These are phyloP conservation scores for Leptobrachium leishanense DNA, from an alignment of 2,113 vertebrate species.

Conservation along the genomic window DNA sequence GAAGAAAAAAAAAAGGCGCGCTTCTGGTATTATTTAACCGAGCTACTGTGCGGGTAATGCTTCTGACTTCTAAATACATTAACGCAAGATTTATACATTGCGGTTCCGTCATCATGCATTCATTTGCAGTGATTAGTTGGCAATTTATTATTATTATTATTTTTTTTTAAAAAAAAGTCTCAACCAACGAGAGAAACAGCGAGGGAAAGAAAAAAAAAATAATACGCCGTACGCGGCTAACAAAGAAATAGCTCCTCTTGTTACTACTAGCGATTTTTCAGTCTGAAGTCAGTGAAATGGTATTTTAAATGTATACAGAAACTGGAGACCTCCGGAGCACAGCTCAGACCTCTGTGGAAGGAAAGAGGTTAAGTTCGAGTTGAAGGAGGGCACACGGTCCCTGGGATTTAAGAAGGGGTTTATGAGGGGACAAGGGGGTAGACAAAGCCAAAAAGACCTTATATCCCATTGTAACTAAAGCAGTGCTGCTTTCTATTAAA, in stretches of 20 bases:
- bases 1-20: conserved; percentile 1
- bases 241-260: conserved; percentile 7
- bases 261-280: conserved; percentile 12
- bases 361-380: conserved; percentile 27
- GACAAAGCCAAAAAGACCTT: conserved; percentile 45
- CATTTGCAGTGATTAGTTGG: conserved; percentile 39
- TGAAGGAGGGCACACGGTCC: conserved; percentile 24
- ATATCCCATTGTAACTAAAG: conserved; percentile 45
- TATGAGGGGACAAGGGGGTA: conserved; percentile 39
- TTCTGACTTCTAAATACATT: conserved; percentile 40
- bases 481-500: conserved; percentile 49
- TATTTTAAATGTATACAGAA: conserved; percentile 12
- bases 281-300: conserved; percentile 5
- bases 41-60: conserved; percentile 39
- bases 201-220: conserved; percentile 9
- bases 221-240: not conserved
- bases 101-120: conserved; percentile 4
- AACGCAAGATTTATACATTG: conserved; percentile 26
- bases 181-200: conserved; percentile 35
- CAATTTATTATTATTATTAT: not conserved
- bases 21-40: conserved; percentile 35
- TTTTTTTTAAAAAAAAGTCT: conserved; percentile 3
- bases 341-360: conserved; percentile 2
- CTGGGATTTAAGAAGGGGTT: conserved; percentile 35
- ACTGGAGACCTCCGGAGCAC: conserved; percentile 3